A percentile compares a stretch with the other conserved stretches of the same genome.
Evolutionary conservation across 2,113 vertebrate genomes (phyloP).

Genomic region (Monopterus albus): DNA sequence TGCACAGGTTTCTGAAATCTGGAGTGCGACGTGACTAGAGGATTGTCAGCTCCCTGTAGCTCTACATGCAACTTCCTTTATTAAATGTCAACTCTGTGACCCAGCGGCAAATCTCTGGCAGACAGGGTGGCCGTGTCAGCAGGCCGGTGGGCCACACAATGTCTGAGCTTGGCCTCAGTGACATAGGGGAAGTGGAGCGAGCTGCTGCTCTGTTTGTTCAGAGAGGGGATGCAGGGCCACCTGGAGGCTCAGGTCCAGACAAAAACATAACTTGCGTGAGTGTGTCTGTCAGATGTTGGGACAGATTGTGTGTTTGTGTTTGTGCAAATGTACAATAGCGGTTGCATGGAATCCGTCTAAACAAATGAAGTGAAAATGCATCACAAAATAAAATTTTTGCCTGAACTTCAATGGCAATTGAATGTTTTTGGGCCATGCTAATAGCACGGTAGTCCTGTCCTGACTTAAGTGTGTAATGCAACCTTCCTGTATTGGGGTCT

Average conservation of each 20-base stretch:
- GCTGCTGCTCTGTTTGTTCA: conserved; percentile 71
- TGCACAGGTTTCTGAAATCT: conserved; percentile 44
- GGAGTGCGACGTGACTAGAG: conserved; percentile 67
- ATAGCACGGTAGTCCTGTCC: conserved; percentile 29
- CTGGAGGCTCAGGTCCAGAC: conserved; percentile 60
- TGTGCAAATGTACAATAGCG: neutral
- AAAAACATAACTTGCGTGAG: conserved; percentile 47
- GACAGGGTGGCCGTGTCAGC: conserved; percentile 57
- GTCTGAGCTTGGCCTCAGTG: conserved; percentile 66
- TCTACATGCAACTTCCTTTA: conserved; percentile 71
- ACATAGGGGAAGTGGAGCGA: conserved; percentile 61
- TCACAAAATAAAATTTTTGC: conserved; percentile 33
- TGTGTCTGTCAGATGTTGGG: conserved; percentile 4
- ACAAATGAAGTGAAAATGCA: neutral
- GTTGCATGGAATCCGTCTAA: neutral
- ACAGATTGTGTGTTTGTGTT: conserved; percentile 19
- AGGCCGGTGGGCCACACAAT: conserved; percentile 59
- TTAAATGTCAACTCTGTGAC: conserved; percentile 74
- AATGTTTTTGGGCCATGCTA: conserved; percentile 44
- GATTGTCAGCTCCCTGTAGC: conserved; percentile 68
- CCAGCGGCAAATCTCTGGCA: conserved; percentile 61
- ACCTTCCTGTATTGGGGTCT: conserved; percentile 73
- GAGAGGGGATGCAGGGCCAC: conserved; percentile 59
- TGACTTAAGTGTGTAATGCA: conserved; percentile 68
- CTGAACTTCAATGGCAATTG: conserved; percentile 35